phyloP scores from a whole-genome alignment of 1,140 invertebrate species.

The Heliothis subflexa region DNA sequence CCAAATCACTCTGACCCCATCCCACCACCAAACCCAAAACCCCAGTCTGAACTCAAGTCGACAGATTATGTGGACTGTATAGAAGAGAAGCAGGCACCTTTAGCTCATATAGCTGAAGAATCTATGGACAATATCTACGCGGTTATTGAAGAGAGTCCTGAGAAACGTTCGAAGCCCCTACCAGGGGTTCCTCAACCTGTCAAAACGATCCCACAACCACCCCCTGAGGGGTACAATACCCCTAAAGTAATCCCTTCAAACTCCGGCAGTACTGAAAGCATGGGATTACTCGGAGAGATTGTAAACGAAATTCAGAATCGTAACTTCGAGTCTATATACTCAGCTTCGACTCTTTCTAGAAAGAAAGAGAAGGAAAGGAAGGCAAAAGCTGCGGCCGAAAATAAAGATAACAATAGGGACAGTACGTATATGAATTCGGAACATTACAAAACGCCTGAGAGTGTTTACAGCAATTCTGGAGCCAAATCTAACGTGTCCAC shows the following conservation, averaged over 20 bases:
- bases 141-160: constrained; percentile 92
- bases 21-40: constrained; percentile 74
- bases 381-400: constrained; percentile 52
- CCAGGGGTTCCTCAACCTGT: constrained; percentile 58
- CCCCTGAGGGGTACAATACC: constrained; percentile 84
- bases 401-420: constrained; percentile 68
- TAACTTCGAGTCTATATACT: constrained; percentile 95
- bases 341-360: constrained; percentile 89
- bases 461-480: constrained; percentile 87
- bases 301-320: constrained; percentile 94
- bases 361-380: constrained; percentile 88
- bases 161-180: constrained; percentile 70
- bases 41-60: constrained; percentile 68
- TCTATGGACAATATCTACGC: constrained; percentile 94
- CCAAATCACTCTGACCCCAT: constrained; percentile 56
- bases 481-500: constrained; percentile 88
- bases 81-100: constrained; percentile 87
- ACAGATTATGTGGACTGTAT: constrained; percentile 92
- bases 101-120: constrained; percentile 89
- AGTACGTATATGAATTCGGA: constrained; percentile 80
- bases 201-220: constrained; percentile 71
- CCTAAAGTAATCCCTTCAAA: constrained; percentile 85
- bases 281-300: constrained; percentile 93
- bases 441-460: constrained; percentile 87
- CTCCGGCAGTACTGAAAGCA: constrained; percentile 87